A percentile compares a stretch with the other conserved stretches of the same genome.
These are phyloP conservation scores for Antitype chi DNA, from an alignment of 2,888 invertebrate genomes.

Conservation along the genomic window DNA sequence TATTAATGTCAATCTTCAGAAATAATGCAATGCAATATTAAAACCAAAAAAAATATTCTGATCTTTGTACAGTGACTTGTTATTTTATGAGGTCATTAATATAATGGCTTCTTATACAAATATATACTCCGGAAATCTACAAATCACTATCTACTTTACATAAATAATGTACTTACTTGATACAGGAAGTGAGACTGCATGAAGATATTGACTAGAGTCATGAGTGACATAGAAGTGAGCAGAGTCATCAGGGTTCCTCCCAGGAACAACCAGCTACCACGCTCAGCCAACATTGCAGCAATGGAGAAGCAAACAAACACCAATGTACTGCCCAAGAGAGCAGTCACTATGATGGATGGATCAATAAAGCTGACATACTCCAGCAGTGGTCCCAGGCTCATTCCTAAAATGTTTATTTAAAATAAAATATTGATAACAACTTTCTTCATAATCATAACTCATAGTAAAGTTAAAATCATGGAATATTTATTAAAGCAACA, in stretches of 20 bases:
- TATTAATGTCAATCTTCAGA: constrained; percentile 2
- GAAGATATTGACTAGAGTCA: constrained; percentile 96
- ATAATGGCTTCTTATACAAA: background rate
- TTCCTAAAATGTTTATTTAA: constrained; percentile 89
- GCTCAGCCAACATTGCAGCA: constrained; percentile 96
- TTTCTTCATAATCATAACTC: background rate
- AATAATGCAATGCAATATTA: background rate
- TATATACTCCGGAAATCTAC: background rate
- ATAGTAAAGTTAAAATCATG: background rate
- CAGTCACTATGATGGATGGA: constrained; percentile 97
- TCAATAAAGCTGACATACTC: constrained; percentile 95
- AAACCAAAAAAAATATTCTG: constrained; percentile 10
- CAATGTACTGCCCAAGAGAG: constrained; percentile 95
- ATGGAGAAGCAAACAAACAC: constrained; percentile 98
- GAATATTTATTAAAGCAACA: background rate
- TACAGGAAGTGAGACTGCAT: constrained; percentile 95
- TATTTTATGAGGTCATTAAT: constrained; percentile 15
- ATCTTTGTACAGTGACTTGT: constrained; percentile 47
- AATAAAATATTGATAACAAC: constrained; percentile 1
- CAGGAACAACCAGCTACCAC: constrained; percentile 97
- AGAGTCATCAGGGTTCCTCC: constrained; percentile 97
- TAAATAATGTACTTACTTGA: constrained; percentile 89
- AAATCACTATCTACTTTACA: background rate
- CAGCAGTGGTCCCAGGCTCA: constrained; percentile 96
- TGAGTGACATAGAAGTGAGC: constrained; percentile 94